phyloP scores from a whole-genome alignment of 2,888 invertebrate species.

The Spodoptera picta region DNA sequence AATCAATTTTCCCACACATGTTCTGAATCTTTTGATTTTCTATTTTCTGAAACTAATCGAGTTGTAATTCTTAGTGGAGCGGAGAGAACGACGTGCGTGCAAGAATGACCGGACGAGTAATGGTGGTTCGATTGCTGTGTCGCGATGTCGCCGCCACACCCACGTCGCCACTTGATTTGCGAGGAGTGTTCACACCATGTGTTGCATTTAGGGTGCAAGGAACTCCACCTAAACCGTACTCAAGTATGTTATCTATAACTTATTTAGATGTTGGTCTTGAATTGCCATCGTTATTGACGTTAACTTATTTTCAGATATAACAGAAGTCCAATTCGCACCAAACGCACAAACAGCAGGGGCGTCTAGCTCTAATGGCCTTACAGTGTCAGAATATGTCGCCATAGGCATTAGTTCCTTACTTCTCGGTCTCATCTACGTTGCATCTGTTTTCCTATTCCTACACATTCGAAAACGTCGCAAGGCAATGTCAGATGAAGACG shows the following conservation, averaged over 20 bases:
- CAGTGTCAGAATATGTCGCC: slow-evolving; percentile 93
- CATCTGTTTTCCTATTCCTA: slow-evolving; percentile 94
- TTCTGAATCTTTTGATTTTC: neutral
- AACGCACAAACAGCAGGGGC: slow-evolving; percentile 89
- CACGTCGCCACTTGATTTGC: slow-evolving; percentile 82
- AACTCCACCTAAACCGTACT: slow-evolving; percentile 91
- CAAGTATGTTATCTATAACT: slow-evolving; percentile 45
- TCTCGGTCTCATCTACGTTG: slow-evolving; percentile 95
- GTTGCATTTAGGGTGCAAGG: slow-evolving; percentile 96
- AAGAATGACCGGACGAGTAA: slow-evolving; percentile 94
- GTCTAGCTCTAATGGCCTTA: slow-evolving; percentile 89
- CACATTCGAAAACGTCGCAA: slow-evolving; percentile 92
- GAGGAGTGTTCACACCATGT: slow-evolving; percentile 94
- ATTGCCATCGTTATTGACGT: neutral
- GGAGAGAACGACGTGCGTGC: slow-evolving; percentile 93
- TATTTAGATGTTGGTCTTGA: neutral
- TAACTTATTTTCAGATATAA: slow-evolving; percentile 89
- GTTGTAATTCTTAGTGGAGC: slow-evolving; percentile 90
- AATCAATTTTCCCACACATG: slow-evolving; percentile 36
- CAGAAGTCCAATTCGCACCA: slow-evolving; percentile 93
- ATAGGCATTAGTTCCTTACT: slow-evolving; percentile 95
- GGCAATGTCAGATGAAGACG: slow-evolving; percentile 83
- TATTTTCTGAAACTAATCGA: slow-evolving; percentile 50
- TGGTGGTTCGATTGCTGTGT: slow-evolving; percentile 94
- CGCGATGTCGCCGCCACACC: slow-evolving; percentile 90